phyloP scores from a whole-genome alignment of 2,113 vertebrate species.

The Lophotis ruficrista region DNA sequence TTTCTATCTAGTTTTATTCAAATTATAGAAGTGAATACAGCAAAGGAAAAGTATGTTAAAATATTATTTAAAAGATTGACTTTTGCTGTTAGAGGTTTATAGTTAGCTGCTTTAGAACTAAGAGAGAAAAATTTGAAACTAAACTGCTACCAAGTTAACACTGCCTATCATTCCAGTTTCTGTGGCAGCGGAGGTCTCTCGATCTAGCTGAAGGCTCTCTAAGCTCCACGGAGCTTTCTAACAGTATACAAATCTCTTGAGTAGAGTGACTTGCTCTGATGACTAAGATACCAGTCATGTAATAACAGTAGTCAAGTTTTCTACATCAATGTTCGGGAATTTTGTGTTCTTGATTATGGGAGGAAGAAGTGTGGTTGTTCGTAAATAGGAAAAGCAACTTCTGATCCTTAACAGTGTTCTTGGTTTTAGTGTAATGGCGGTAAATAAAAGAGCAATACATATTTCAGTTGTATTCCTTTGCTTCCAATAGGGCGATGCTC shows the following conservation, averaged over 20 bases:
- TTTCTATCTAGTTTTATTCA: neutral
- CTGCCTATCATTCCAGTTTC: neutral
- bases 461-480: slow-evolving; percentile 24
- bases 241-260: neutral
- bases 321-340: neutral
- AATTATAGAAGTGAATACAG: neutral
- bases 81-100: neutral
- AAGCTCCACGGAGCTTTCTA: neutral
- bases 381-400: neutral
- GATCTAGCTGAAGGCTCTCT: neutral
- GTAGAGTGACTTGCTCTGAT: neutral
- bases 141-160: neutral
- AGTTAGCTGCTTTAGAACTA: neutral
- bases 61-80: neutral
- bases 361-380: neutral
- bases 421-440: neutral
- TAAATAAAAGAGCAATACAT: neutral
- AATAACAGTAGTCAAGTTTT: neutral
- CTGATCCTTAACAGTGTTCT: neutral
- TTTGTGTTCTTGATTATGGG: neutral
- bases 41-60: neutral
- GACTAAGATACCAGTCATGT: neutral
- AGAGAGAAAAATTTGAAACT: neutral
- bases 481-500: slow-evolving; percentile 78
- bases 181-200: neutral